Base-by-base conservation (phyloP, 2,797 vertebrate species). In the Silurus aristotelis region DNA sequence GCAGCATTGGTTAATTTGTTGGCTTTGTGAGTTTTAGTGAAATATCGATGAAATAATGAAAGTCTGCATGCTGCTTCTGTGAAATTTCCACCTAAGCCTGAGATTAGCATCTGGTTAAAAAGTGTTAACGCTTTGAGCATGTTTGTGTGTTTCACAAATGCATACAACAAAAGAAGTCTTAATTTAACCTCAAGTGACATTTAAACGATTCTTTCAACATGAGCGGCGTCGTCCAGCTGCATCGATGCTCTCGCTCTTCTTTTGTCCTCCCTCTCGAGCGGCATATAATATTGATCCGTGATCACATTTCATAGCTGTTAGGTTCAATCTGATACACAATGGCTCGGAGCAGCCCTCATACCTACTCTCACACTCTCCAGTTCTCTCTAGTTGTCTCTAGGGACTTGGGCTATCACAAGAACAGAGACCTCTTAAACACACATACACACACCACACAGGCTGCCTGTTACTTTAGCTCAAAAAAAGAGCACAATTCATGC, bases 301-400 rank as follows among this genome's bases (percentile, higher is more conserved):
- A 90, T 91, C 87, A 83, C 84, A 85, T 91, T 91, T 89, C 90
- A 88, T 87, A 73, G 87, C 82, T 84, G 86, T 90, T 86, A 73
- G 83, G 52, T 84, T 84, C 76, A 67, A 88, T 87, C 82, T 85
- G 85, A 84, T 81, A 87, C 83, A 79, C 81, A 67, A 14, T 63
- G 83, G 88, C 76, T 64, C 38, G 38, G 75, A 87, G 80, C 75
- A 73, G 64, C 70, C 46, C 55, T 76, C 76, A 61, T 64, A 85
- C 83, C 80, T 76, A 71, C 77, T 56, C 75, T 80, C 43, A 25
- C 85, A 70, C 73, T 79, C 56, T 82, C 64, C 4, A 38, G 7
- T 72, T 63, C 58, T 80, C 58, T 1, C n/a, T 52, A 52, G 2
- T 10, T 19, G 22, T 48, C 85, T 68, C 85, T 46, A 46, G 67